These are phyloP conservation scores for Liodrosophila aerea DNA, from an alignment of 2,888 invertebrate species.

Conservation along the genomic window DNA sequence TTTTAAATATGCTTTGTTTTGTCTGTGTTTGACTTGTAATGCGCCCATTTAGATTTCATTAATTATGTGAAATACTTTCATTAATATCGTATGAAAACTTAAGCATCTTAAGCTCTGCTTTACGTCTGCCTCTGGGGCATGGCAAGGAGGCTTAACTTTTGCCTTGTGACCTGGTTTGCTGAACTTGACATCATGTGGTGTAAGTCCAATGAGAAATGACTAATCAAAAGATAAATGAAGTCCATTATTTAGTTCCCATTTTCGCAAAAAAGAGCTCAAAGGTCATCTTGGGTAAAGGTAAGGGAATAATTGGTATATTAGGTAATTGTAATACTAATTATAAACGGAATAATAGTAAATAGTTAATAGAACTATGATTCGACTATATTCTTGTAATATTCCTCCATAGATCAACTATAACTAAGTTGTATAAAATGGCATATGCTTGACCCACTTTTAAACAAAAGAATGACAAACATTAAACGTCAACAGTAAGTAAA, in stretches of 20 bases:
- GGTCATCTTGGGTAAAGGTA: too few relatives aligned
- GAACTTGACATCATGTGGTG: slow-evolving; percentile 24
- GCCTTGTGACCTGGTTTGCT: slow-evolving; percentile 41
- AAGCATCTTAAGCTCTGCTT: slow-evolving; percentile 12
- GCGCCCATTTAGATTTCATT: slow-evolving; percentile 66
- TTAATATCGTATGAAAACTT: slow-evolving; percentile 57
- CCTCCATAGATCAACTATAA: too few relatives aligned
- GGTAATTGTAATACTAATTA: too few relatives aligned
- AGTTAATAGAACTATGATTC: too few relatives aligned
- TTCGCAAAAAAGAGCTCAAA: too few relatives aligned
- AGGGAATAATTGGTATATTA: too few relatives aligned
- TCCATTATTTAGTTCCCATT: background rate
- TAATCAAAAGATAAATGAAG: slow-evolving; percentile 17
- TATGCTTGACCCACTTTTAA: too few relatives aligned
- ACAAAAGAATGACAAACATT: too few relatives aligned
- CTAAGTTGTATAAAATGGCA: too few relatives aligned
- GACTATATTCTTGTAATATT: too few relatives aligned
- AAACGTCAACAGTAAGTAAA: too few relatives aligned
- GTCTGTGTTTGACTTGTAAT: slow-evolving; percentile 45
- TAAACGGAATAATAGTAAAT: too few relatives aligned
- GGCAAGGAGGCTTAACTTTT: slow-evolving; percentile 14
- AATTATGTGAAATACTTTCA: slow-evolving; percentile 68
- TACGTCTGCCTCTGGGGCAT: slow-evolving; percentile 15
- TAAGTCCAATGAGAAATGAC: background rate
- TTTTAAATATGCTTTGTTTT: slow-evolving; percentile 14